Conservation (phyloP, 1,140 invertebrate species). For the Drosophila sulfurigaster region DNA sequence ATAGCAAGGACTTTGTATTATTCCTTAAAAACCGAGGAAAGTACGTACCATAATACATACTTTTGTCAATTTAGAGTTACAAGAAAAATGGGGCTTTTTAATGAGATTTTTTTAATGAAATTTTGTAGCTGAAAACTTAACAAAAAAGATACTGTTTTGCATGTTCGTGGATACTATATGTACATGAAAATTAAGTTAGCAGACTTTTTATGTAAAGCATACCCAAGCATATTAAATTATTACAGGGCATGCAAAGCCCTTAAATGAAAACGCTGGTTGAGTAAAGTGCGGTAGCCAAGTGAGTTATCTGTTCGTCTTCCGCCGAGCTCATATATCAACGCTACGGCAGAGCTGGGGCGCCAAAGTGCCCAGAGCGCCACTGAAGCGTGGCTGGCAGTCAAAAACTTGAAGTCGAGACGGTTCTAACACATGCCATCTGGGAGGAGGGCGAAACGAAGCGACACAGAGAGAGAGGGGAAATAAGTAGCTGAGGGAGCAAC, state of each 20-base stretch:
- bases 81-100: too few species aligned
- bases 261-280: slow-evolving; percentile 10
- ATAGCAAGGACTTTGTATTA: too few species aligned
- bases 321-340: slow-evolving; percentile 69
- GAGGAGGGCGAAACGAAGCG: neutral
- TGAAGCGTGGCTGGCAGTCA: slow-evolving; percentile 61
- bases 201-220: too few species aligned
- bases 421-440: slow-evolving; percentile 63
- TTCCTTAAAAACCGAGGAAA: too few species aligned
- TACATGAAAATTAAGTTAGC: too few species aligned
- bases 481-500: neutral
- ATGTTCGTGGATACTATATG: too few species aligned
- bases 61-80: too few species aligned
- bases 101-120: too few species aligned
- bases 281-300: slow-evolving; percentile 65
- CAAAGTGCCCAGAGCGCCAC: slow-evolving; percentile 54
- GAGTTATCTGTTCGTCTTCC: slow-evolving; percentile 65
- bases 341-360: slow-evolving; percentile 42
- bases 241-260: slow-evolving; percentile 8
- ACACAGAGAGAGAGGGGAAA: neutral
- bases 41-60: too few species aligned
- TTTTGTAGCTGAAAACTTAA: too few species aligned
- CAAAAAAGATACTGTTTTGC: too few species aligned
- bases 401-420: slow-evolving; percentile 49
- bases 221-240: neutral